Evolutionary conservation across 2,113 vertebrate species (phyloP).

Genomic region (Ochotona curzoniae): DNA sequence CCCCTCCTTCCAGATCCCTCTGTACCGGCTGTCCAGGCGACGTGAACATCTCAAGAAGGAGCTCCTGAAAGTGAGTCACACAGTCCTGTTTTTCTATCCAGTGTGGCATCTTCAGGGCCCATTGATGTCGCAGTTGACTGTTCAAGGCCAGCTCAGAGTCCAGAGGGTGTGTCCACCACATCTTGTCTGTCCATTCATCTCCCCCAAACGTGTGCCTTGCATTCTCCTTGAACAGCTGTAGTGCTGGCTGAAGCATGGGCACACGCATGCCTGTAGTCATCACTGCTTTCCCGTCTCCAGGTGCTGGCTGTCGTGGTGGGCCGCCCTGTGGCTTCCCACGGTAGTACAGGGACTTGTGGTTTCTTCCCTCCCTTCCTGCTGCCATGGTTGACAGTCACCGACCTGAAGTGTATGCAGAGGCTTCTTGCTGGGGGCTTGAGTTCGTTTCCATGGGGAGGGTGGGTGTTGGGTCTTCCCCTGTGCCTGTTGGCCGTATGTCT

Average conservation of each 20-base stretch:
- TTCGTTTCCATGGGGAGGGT: neutral
- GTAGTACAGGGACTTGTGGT: accelerated
- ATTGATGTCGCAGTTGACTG: neutral
- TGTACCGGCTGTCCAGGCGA: neutral
- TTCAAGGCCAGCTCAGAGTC: neutral
- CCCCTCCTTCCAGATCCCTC: neutral
- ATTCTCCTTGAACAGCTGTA: accelerated
- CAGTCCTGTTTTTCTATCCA: neutral
- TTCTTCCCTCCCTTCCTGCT: neutral
- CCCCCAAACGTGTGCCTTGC: accelerated
- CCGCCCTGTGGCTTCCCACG: too few species aligned
- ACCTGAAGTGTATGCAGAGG: neutral
- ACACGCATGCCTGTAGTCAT: accelerated
- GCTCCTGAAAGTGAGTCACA: too few species aligned
- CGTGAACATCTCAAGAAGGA: too few species aligned
- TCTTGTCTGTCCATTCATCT: accelerated
- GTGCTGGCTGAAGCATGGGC: accelerated
- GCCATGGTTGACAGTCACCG: neutral
- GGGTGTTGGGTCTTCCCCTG: neutral
- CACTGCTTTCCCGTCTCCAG: neutral
- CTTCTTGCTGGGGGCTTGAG: neutral
- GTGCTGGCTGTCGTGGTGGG: too few species aligned
- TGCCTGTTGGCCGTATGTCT: too few species aligned
- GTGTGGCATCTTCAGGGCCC: neutral
- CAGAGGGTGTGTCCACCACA: accelerated